Base-by-base conservation (phyloP, 2,888 invertebrate genomes). In the Phortica magna region DNA sequence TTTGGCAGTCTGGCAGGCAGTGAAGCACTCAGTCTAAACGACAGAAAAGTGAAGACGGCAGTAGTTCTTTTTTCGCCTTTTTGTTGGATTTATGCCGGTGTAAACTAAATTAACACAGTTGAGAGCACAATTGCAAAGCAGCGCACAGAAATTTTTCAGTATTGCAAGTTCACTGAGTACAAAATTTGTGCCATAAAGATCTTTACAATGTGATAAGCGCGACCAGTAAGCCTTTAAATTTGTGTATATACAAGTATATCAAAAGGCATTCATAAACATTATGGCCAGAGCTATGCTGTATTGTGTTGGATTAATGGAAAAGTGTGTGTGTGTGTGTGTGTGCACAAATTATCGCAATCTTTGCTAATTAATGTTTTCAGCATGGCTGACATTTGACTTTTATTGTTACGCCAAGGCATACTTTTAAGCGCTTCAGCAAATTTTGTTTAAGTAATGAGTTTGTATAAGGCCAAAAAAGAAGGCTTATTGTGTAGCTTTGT, bases 91-190 rank as follows among this genome's bases (percentile, higher is more conserved):
- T 19, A 61, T 61, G 61, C 61, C 61, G 61, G 61, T 61, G 31
- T 22, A 61, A 61, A 61, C 61, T 61, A 22, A 61, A 22, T 61
- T 61, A 61, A 61, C 61, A 61, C 22, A 61, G 61, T 61, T 61
- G 61, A 61, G 0, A 61, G 61, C 22, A 61, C 22, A 61, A 61
- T 22, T 22, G 61, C 61, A 61, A 17, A 19, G 19, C 10, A 12
- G 22, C 14, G 31, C 31, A 31, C 3, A 61, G 10, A 22, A 17
- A 61, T 22, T 17, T 7, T 12, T 17, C 10, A 22, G 61, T 3
- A 19, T 22, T 61, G 61, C 22, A 61, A 61, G 10, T 14, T 17
- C 22, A 19, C 19, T 22, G 17, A 12, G n/a, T 17, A 17, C 57
- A 17, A 31, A 31, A 61, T 12, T 22, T 22, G 19, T 61, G 61